These are phyloP conservation scores for Tangachromis dhanisi DNA, from an alignment of 2,113 vertebrate genomes.

Conservation along the genomic window DNA sequence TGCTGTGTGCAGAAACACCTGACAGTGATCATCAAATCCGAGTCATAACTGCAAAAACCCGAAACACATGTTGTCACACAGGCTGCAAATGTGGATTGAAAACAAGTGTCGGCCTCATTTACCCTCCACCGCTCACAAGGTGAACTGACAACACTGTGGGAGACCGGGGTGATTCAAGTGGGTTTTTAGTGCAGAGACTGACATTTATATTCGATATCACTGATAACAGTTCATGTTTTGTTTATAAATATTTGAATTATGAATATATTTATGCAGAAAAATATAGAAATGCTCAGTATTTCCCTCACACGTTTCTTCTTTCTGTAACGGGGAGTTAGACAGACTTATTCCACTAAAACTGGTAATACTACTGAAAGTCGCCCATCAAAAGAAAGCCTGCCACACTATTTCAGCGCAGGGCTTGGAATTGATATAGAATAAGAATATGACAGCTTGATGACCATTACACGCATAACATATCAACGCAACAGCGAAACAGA, in stretches of 20 bases:
- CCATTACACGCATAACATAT: not conserved
- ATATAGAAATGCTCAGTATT: not conserved
- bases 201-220: not conserved
- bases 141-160: not conserved
- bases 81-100: not conserved
- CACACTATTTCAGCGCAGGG: not conserved
- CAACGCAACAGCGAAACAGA: not conserved
- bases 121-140: not conserved
- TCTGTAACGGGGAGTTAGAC: not conserved
- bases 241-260: not conserved
- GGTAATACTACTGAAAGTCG: constrained; percentile 21
- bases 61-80: not conserved
- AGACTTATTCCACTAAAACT: not conserved
- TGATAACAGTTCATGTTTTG: not conserved
- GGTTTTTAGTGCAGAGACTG: not conserved
- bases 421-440: not conserved
- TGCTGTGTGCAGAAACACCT: not conserved
- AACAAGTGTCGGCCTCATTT: not conserved
- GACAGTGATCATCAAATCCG: not conserved
- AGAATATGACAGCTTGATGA: not conserved
- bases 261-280: constrained; percentile 25
- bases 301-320: not conserved
- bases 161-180: not conserved
- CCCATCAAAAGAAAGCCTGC: not conserved
- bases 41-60: not conserved